Evolutionary conservation across 2,113 vertebrate genomes (phyloP).

Genomic region (Scortum barcoo): DNA sequence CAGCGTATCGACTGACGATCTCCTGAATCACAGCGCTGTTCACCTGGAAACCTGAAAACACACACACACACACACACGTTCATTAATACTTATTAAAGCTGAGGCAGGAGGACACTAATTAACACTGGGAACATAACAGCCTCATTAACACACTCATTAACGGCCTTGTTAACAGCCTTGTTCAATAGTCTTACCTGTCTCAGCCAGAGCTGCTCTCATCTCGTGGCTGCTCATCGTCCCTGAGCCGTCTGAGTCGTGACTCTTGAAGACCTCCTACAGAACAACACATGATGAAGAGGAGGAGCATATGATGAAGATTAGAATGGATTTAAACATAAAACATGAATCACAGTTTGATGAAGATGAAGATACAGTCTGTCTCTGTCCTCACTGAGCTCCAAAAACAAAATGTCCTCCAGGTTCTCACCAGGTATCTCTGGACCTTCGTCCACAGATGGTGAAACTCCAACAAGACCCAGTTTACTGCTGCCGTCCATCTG

Average conservation of each 20-base stretch:
- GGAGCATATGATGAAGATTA: neutral
- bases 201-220: slow-evolving; percentile 70
- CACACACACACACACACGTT: neutral
- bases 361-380: too few species aligned
- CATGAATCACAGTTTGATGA: too few species aligned
- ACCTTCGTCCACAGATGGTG: slow-evolving; percentile 76
- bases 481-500: slow-evolving; percentile 74
- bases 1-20: slow-evolving; percentile 75
- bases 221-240: slow-evolving; percentile 81
- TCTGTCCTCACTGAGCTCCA: too few species aligned
- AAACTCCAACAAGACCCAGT: slow-evolving; percentile 81
- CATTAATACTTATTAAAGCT: too few species aligned
- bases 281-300: neutral
- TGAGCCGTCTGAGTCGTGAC: slow-evolving; percentile 66
- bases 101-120: too few species aligned
- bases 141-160: too few species aligned
- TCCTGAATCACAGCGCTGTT: slow-evolving; percentile 84
- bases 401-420: neutral
- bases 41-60: slow-evolving; percentile 85
- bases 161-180: too few species aligned
- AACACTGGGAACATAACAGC: too few species aligned
- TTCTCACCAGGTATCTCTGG: slow-evolving; percentile 76
- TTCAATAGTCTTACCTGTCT: slow-evolving; percentile 62
- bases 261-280: slow-evolving; percentile 74
- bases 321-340: too few species aligned